Evolutionary conservation across 2,113 vertebrate species (phyloP).

Genomic region (Rattus norvegicus): DNA sequence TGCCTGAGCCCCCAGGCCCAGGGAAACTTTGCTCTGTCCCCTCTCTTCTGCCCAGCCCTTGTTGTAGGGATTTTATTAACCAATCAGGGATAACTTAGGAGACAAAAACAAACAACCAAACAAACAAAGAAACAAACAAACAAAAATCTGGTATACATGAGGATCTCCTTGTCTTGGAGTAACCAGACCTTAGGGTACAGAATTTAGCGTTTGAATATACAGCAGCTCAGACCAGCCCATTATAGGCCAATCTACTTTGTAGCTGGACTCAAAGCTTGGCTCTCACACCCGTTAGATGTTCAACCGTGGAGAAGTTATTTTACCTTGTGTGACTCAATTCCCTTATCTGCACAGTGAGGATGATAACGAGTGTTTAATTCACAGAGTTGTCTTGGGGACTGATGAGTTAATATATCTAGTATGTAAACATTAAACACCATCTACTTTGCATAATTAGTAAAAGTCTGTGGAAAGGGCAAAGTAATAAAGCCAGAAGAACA

Average conservation of each 20-base stretch:
- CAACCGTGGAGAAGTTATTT: neutral
- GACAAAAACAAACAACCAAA: too few species aligned
- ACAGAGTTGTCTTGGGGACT: neutral
- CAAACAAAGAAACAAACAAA: too few species aligned
- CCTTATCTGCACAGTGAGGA: slow-evolving; percentile 27
- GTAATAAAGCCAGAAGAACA: neutral
- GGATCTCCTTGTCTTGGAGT: too few species aligned
- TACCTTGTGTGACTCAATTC: neutral
- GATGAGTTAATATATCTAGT: neutral
- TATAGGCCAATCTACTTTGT: neutral
- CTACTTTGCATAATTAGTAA: neutral
- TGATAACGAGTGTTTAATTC: neutral
- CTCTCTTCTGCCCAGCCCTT: too few species aligned
- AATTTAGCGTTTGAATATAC: too few species aligned
- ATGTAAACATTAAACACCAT: neutral
- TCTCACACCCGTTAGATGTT: neutral
- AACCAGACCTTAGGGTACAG: too few species aligned
- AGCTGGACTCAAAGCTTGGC: neutral
- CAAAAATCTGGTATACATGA: too few species aligned
- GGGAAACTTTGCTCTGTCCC: too few species aligned
- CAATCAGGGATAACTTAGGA: too few species aligned
- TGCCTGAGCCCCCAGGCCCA: too few species aligned
- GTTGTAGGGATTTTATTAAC: too few species aligned
- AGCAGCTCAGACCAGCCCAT: too few species aligned
- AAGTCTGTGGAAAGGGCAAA: neutral